Percentiles rank a stretch among this genome's conserved stretches.
phyloP scores from a whole-genome alignment of 2,888 invertebrate genomes.

The Clistopyga incitator region DNA sequence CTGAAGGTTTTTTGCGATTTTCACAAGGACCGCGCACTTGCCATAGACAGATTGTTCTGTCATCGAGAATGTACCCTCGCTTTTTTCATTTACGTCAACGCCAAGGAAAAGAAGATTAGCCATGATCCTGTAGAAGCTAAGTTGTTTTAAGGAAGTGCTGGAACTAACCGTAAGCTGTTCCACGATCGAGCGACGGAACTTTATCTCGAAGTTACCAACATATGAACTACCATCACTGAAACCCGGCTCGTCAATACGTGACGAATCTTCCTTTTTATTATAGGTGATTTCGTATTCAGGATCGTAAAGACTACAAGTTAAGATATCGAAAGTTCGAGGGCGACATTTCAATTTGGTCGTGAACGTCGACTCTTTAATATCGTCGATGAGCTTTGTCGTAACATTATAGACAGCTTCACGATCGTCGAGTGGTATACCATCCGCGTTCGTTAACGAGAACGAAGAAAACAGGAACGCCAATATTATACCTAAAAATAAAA shows the following conservation, averaged over 20 bases:
- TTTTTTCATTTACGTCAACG: conserved; percentile 44
- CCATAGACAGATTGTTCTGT: conserved; percentile 60
- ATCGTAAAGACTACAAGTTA: conserved; percentile 47
- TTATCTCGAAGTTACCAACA: conserved; percentile 57
- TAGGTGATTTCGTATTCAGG: conserved; percentile 55
- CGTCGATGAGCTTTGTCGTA: conserved; percentile 49
- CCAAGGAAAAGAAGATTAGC: conserved; percentile 55
- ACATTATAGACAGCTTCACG: conserved; percentile 47
- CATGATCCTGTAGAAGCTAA: conserved; percentile 56
- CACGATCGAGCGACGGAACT: conserved; percentile 40
- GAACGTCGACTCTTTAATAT: conserved; percentile 48
- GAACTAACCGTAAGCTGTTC: conserved; percentile 45
- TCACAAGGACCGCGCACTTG: conserved; percentile 52
- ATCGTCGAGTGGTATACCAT: neutral
- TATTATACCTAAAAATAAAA: conserved; percentile 24
- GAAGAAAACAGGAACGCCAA: conserved; percentile 5
- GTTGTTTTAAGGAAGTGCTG: conserved; percentile 46
- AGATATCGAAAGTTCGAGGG: conserved; percentile 6
- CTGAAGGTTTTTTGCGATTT: conserved; percentile 29
- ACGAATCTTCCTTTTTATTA: conserved; percentile 5
- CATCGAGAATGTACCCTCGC: conserved; percentile 54
- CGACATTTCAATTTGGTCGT: conserved; percentile 57
- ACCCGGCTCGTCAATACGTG: conserved; percentile 2
- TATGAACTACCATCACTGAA: conserved; percentile 51
- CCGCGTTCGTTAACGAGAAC: neutral